Percentiles rank a stretch among this genome's conserved stretches.
These are phyloP conservation scores for Sipha maydis DNA, from an alignment of 2,888 invertebrate species.

Conservation along the genomic window DNA sequence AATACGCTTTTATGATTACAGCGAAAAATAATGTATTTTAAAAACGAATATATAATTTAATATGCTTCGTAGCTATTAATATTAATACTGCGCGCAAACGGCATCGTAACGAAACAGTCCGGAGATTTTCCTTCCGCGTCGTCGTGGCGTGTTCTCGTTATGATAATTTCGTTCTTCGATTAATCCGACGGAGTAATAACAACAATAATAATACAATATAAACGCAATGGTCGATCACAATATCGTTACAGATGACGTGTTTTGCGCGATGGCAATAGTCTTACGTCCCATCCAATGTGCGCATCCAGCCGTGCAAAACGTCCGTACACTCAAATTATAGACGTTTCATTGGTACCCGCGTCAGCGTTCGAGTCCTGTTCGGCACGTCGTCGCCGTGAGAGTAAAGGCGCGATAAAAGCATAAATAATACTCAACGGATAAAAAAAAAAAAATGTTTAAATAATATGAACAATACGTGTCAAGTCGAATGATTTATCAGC, in stretches of 20 bases:
- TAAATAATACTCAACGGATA: no score
- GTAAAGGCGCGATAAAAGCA: no score
- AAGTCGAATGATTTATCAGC: no score
- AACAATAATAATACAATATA: not conserved
- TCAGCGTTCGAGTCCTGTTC: not conserved
- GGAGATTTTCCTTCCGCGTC: not conserved
- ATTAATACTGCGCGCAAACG: not conserved
- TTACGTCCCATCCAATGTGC: constrained; percentile 39
- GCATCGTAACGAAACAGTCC: not conserved
- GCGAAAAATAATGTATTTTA: no score
- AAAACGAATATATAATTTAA: no score
- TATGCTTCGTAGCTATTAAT: no score
- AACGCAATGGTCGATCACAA: constrained; percentile 26
- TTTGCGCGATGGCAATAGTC: constrained; percentile 19
- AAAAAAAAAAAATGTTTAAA: no score
- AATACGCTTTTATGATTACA: no score
- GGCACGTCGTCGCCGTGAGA: not conserved
- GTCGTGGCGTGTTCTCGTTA: constrained; percentile 9
- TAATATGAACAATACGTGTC: no score
- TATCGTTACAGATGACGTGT: constrained; percentile 33
- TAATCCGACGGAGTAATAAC: constrained; percentile 25
- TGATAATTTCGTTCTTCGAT: constrained; percentile 36
- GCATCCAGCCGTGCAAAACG: constrained; percentile 32
- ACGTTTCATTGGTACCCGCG: not conserved
- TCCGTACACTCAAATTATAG: constrained; percentile 19